phyloP scores from a whole-genome alignment of 2,113 vertebrate species.

The Mus spicilegus region DNA sequence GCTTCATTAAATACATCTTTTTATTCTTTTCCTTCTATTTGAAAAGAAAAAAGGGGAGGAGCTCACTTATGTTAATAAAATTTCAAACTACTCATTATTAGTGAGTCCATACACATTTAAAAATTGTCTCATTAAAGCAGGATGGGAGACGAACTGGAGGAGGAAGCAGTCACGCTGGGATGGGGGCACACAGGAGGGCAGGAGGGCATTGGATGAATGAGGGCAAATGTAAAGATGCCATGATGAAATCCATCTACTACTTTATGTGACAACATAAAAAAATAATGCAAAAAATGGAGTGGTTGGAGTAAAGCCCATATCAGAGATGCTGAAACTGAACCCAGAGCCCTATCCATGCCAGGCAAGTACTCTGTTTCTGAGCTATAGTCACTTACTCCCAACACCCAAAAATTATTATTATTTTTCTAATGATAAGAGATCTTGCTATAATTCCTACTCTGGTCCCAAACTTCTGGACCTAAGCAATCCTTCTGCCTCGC shows the following conservation, averaged over 20 bases:
- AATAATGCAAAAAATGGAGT: background rate
- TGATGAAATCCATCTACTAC: background rate
- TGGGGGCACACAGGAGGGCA: too few species aligned
- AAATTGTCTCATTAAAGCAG: background rate
- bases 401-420: too few species aligned
- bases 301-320: background rate
- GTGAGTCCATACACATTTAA: background rate
- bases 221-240: background rate
- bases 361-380: background rate
- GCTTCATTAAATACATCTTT: background rate
- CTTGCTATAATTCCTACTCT: background rate
- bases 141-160: background rate
- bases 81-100: background rate
- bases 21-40: constrained; percentile 15
- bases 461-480: background rate
- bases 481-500: background rate
- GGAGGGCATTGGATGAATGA: too few species aligned
- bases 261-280: background rate
- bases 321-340: background rate
- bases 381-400: background rate
- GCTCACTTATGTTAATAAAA: background rate
- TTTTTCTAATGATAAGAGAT: background rate
- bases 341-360: background rate
- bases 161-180: too few species aligned
- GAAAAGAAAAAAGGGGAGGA: background rate